These are phyloP conservation scores for Pristis pectinata DNA, from an alignment of 2,797 vertebrate genomes.

Conservation along the genomic window DNA sequence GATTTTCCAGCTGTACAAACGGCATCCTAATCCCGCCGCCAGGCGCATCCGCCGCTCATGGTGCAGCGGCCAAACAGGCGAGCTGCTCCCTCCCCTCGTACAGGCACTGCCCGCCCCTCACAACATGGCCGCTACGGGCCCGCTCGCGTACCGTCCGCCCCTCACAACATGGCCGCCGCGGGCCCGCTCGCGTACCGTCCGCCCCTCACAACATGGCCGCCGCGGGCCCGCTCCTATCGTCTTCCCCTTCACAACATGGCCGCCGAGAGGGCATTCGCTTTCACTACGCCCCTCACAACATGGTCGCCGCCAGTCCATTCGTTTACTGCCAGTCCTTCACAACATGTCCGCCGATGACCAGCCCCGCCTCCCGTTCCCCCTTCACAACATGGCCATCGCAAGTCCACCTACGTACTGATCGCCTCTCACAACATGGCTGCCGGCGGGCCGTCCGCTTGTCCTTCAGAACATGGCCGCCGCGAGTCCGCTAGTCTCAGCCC, in stretches of 20 bases:
- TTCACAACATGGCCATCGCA: too few relatives aligned
- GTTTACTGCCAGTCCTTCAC: too few relatives aligned
- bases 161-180: neutral
- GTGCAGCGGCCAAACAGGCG: neutral
- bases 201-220: neutral
- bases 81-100: slow-evolving; percentile 40
- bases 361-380: too few relatives aligned
- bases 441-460: neutral
- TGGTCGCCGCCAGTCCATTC: slow-evolving; percentile 53
- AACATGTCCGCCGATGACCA: too few relatives aligned
- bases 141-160: neutral
- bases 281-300: slow-evolving; percentile 49
- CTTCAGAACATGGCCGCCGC: neutral
- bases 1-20: slow-evolving; percentile 63
- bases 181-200: neutral
- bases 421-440: neutral
- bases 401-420: too few relatives aligned
- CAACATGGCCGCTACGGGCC: neutral
- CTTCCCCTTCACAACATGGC: slow-evolving; percentile 36
- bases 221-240: neutral
- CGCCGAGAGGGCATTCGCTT: too few relatives aligned
- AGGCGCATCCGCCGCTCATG: slow-evolving; percentile 19
- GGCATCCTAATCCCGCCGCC: slow-evolving; percentile 65
- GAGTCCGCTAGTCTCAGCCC: neutral
- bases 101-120: neutral